Percentiles rank a stretch among this genome's conserved stretches.
phyloP scores from a whole-genome alignment of 2,888 invertebrate genomes.

The Nemapogon koenigi region DNA sequence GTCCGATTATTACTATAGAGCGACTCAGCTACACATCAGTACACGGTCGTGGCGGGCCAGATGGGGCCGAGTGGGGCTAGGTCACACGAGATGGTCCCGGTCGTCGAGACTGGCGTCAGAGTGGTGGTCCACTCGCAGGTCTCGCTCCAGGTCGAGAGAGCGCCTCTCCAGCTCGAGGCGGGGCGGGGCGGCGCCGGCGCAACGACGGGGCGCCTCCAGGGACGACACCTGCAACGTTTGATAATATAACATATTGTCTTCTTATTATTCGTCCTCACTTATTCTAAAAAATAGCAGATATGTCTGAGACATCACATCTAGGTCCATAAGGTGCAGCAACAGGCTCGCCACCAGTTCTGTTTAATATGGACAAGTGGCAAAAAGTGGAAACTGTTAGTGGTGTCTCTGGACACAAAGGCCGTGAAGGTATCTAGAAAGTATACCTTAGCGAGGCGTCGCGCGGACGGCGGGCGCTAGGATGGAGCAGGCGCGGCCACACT shows the following conservation, averaged over 20 bases:
- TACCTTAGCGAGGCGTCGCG: constrained; percentile 55
- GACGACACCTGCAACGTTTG: constrained; percentile 40
- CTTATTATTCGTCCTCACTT: too few relatives aligned
- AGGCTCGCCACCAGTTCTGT: constrained; percentile 7
- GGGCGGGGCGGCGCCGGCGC: constrained; percentile 24
- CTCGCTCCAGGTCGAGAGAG: constrained; percentile 57
- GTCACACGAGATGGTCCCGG: constrained; percentile 52
- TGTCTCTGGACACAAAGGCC: constrained; percentile 9
- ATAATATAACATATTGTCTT: too few relatives aligned
- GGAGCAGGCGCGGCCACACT: constrained; percentile 34
- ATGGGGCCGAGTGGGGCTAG: too few relatives aligned
- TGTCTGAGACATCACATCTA: background rate
- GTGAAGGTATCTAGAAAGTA: constrained; percentile 9
- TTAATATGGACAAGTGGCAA: too few relatives aligned
- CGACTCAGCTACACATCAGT: too few relatives aligned
- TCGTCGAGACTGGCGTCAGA: constrained; percentile 54
- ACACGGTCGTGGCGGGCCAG: too few relatives aligned
- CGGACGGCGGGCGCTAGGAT: constrained; percentile 56
- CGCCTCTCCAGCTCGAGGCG: constrained; percentile 55
- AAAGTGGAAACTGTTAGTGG: background rate
- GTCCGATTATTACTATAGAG: too few relatives aligned
- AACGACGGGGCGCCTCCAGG: constrained; percentile 39
- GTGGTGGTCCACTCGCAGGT: constrained; percentile 47
- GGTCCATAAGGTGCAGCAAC: background rate
- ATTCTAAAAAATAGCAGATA: background rate